phyloP scores from a whole-genome alignment of 2,888 invertebrate species.

The Nomada lathburiana region DNA sequence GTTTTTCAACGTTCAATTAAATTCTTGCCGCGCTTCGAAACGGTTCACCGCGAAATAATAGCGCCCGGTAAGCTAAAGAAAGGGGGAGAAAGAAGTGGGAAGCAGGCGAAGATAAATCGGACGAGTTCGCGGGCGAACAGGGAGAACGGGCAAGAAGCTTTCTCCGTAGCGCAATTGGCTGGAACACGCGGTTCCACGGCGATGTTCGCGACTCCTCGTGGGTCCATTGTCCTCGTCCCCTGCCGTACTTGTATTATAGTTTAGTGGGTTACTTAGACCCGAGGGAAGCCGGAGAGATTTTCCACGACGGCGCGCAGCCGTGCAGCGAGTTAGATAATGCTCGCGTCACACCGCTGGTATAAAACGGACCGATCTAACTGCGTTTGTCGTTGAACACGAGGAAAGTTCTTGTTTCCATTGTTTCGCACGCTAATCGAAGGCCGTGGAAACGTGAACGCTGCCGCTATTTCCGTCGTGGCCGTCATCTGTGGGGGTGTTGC shows the following conservation, averaged over 20 bases:
- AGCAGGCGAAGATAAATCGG: neutral
- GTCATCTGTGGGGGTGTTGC: neutral
- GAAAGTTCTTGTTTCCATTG: conserved; percentile 51
- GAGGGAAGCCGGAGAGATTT: conserved; percentile 56
- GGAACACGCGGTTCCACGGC: conserved; percentile 59
- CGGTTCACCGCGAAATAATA: conserved; percentile 9
- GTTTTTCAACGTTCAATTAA: no score
- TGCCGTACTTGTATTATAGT: conserved; percentile 77
- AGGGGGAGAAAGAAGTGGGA: neutral
- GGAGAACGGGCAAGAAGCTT: conserved; percentile 60
- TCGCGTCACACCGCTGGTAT: conserved; percentile 53
- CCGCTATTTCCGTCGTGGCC: conserved; percentile 4
- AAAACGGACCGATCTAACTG: neutral
- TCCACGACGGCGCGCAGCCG: conserved; percentile 55
- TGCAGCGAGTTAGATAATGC: conserved; percentile 71
- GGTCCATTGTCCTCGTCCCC: conserved; percentile 80
- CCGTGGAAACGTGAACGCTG: conserved; percentile 33
- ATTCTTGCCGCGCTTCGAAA: neutral
- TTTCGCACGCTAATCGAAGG: conserved; percentile 49
- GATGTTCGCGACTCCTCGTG: conserved; percentile 65
- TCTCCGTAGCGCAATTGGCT: conserved; percentile 67
- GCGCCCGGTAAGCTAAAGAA: neutral
- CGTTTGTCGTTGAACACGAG: conserved; percentile 38
- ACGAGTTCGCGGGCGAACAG: neutral
- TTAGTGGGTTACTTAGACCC: conserved; percentile 79